phyloP scores from a whole-genome alignment of 1,140 invertebrate species.

The Papilio aristodemus region DNA sequence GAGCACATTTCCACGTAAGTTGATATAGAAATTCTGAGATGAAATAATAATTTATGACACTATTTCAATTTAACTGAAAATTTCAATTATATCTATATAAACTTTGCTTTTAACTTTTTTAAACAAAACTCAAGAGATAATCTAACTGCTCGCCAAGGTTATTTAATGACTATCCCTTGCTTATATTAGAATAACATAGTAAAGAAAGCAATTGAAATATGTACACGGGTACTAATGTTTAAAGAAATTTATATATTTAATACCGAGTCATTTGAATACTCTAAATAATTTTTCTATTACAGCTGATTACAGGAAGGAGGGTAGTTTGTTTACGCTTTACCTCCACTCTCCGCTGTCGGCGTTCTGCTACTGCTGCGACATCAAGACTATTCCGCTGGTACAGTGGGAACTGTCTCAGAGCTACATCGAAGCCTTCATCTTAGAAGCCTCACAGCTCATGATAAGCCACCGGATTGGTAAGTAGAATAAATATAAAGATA shows the following conservation, averaged over 20 bases:
- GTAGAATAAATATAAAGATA: constrained; percentile 39
- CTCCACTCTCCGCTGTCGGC: constrained; percentile 96
- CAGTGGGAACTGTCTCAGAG: constrained; percentile 95
- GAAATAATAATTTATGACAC: background rate
- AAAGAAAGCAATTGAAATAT: no score
- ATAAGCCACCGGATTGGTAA: constrained; percentile 91
- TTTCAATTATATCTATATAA: no score
- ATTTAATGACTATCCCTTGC: no score
- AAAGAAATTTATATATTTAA: no score
- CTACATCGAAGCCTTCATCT: constrained; percentile 93
- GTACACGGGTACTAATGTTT: no score
- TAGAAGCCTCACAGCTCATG: constrained; percentile 92
- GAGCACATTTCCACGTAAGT: constrained; percentile 88
- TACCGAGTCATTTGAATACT: no score
- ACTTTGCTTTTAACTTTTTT: no score
- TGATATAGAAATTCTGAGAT: background rate
- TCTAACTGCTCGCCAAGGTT: no score
- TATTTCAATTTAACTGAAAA: no score
- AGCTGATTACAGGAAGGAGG: constrained; percentile 93
- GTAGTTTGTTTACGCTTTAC: constrained; percentile 96
- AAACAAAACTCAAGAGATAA: no score
- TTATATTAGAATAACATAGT: no score
- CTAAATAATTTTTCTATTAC: background rate
- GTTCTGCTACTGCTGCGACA: constrained; percentile 95
- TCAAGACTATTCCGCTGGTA: constrained; percentile 90